Conservation (phyloP, 2,888 invertebrate species). For the Clitarchus hookeri region DNA sequence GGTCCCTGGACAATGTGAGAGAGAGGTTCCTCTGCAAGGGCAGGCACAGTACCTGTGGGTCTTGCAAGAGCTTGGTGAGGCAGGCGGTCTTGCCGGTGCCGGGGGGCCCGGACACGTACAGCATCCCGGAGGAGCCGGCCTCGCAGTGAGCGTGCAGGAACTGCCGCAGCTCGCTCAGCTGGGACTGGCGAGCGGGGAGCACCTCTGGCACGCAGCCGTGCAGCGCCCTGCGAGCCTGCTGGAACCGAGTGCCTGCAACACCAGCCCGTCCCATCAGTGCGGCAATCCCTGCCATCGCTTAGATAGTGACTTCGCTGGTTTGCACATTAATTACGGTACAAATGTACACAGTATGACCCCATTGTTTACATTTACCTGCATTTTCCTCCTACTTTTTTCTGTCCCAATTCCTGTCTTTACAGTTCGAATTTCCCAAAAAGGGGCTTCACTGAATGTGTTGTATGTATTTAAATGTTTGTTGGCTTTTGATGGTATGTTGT, state of each 20-base stretch:
- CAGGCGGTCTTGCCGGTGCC: constrained; percentile 97
- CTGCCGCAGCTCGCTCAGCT: constrained; percentile 68
- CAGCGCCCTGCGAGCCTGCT: constrained; percentile 56
- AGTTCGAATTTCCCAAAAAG: too few relatives aligned
- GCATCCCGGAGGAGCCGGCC: constrained; percentile 70
- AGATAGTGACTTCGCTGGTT: too few relatives aligned
- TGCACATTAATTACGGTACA: too few relatives aligned
- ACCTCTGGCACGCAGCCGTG: constrained; percentile 58
- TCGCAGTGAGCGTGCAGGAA: constrained; percentile 72
- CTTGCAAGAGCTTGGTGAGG: constrained; percentile 70
- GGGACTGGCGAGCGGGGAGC: constrained; percentile 78
- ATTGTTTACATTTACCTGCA: too few relatives aligned
- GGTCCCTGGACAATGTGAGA: too few relatives aligned
- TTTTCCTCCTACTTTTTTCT: too few relatives aligned
- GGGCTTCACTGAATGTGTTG: too few relatives aligned
- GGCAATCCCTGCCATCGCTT: too few relatives aligned
- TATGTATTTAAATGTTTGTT: too few relatives aligned
- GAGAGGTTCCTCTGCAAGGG: neutral
- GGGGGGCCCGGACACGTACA: constrained; percentile 96
- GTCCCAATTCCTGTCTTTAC: too few relatives aligned
- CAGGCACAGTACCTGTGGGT: neutral
- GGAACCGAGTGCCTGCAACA: constrained; percentile 34
- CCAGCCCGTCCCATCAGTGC: neutral
- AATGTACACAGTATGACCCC: too few relatives aligned
- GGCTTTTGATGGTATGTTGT: too few relatives aligned